These are phyloP conservation scores for Lonchura striata DNA, from an alignment of 2,113 vertebrate species.

Conservation along the genomic window DNA sequence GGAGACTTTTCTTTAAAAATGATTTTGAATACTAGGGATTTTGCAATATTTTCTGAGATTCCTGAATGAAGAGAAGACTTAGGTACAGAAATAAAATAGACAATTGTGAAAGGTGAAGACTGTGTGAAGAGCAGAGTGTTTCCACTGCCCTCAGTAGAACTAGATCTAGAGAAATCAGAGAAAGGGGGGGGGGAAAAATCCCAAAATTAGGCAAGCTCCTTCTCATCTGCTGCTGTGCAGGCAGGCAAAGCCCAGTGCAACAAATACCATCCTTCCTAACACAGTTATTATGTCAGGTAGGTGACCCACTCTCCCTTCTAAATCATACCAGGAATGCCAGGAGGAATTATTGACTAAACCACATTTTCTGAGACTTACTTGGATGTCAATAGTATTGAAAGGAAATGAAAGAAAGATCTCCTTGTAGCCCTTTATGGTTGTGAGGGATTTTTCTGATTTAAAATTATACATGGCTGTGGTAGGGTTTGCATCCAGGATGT, in stretches of 20 bases:
- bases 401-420: not conserved
- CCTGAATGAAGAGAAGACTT: not conserved
- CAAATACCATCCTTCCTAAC: not conserved
- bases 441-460: not conserved
- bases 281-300: not conserved
- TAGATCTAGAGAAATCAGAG: not conserved
- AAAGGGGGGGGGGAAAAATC: accelerated
- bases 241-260: not conserved
- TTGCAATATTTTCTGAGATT: not conserved
- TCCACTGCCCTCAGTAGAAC: not conserved
- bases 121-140: not conserved
- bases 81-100: not conserved
- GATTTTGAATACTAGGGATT: not conserved
- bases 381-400: not conserved
- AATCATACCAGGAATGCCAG: not conserved
- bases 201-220: not conserved
- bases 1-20: not conserved
- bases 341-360: not conserved
- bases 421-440: not conserved
- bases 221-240: not conserved
- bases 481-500: not conserved
- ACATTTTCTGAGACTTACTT: not conserved
- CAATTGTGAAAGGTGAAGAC: not conserved
- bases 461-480: not conserved
- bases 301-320: not conserved